phyloP scores from a whole-genome alignment of 1,140 invertebrate species.

The Bombus difficillimus region DNA sequence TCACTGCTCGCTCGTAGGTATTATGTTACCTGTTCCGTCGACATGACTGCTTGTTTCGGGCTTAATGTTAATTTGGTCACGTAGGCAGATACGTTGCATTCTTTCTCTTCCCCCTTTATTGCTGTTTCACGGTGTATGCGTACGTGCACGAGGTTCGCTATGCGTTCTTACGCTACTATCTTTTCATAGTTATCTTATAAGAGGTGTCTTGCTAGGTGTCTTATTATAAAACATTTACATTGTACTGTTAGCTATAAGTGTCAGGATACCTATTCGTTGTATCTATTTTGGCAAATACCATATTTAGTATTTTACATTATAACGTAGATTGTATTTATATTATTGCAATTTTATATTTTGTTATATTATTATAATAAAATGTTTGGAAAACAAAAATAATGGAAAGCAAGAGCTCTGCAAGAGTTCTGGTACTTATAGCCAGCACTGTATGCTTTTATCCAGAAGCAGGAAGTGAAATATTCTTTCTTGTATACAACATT shows the following conservation, averaged over 20 bases:
- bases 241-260: background rate
- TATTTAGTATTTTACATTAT: background rate
- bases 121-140: background rate
- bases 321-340: no score
- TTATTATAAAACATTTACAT: background rate
- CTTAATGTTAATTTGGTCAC: slow-evolving; percentile 29
- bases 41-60: slow-evolving; percentile 7
- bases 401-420: no score
- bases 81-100: slow-evolving; percentile 18
- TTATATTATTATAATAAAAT: no score
- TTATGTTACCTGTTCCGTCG: background rate
- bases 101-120: slow-evolving; percentile 10
- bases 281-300: background rate
- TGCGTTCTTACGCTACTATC: background rate
- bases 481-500: no score
- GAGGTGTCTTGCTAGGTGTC: background rate
- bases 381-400: no score
- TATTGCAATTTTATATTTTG: no score
- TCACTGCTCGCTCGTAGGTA: background rate
- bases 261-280: background rate
- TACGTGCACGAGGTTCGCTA: background rate
- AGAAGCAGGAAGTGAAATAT: background rate
- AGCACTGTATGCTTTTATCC: background rate
- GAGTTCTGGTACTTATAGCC: background rate
- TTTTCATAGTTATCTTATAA: background rate